Base-by-base conservation (phyloP, 2,888 invertebrate species). In the Schrankia costaestrigalis region DNA sequence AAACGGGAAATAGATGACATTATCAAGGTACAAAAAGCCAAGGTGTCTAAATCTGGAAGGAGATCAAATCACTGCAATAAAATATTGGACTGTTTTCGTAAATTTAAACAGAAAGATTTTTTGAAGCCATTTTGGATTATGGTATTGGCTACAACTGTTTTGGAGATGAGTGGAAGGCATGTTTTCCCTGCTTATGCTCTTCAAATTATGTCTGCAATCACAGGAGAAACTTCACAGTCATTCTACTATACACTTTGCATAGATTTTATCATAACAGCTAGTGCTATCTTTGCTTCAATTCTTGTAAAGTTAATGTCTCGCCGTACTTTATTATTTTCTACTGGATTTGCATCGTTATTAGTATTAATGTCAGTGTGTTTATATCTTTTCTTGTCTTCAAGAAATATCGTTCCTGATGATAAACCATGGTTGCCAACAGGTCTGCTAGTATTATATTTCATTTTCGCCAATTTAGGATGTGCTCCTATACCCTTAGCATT, bases 391-490 rank as follows among this genome's bases (percentile, higher is more conserved):
- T 34, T 54, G 11, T n/a, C n/a, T n/a, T n/a, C n/a, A n/a, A n/a
- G n/a, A n/a, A n/a, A n/a, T n/a, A n/a, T n/a, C n/a, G n/a, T n/a
- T n/a, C n/a, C n/a, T n/a, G n/a, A 58, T 6, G 53, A 62, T 3
- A 51, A 48, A 5, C 19, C 63, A 0, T 69, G 64, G 63, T 51
- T 78, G 31, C 62, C 78, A 0, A 38, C 72, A 12, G 29, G 46
- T 0, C 28, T 81, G 5, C 74, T 78, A 11, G 59, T 63, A 0
- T 15, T 63, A 1, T 80, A 71, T 41, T 77, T 78, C 26, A 56
- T 77, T 11, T 37, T 78, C 10, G 62, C 62, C 0, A 83, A 80
- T 45, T 63, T 81, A 9, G 83, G 83, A 1, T 74, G 78, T 29
- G 70, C 77, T 4, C 69, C 77, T 0, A 75, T 82, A 35, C 72